phyloP scores from a whole-genome alignment of 2,888 invertebrate species.

The Diogma glabrata region DNA sequence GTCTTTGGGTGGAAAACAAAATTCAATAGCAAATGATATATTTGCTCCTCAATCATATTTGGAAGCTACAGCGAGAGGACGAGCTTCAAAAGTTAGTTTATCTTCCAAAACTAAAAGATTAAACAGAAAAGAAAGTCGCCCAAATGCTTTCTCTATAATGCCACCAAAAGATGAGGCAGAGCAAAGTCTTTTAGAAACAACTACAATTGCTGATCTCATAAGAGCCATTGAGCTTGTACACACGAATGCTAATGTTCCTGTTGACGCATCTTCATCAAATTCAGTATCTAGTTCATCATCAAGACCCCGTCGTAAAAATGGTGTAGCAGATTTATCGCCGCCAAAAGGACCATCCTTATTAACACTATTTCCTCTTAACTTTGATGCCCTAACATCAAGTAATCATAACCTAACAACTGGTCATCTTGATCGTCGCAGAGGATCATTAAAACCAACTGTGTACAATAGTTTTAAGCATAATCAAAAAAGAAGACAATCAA shows the following conservation, averaged over 20 bases:
- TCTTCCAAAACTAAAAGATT: constrained; percentile 18
- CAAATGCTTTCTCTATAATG: constrained; percentile 35
- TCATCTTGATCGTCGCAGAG: constrained; percentile 21
- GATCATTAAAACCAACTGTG: constrained; percentile 22
- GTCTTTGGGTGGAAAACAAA: constrained; percentile 6
- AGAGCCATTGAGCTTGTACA: constrained; percentile 63
- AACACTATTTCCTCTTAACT: constrained; percentile 37
- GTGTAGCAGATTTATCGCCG: constrained; percentile 41
- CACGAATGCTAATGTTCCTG: constrained; percentile 23
- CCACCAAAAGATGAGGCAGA: constrained; percentile 26
- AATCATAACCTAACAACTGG: constrained; percentile 7
- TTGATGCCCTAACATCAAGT: constrained; percentile 11
- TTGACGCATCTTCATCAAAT: constrained; percentile 1
- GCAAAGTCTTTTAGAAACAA: constrained; percentile 56
- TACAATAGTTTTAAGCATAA: constrained; percentile 1
- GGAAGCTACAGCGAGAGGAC: constrained; percentile 12
- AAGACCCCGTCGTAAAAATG: constrained; percentile 40
- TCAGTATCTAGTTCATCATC: constrained; percentile 12
- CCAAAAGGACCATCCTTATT: constrained; percentile 38
- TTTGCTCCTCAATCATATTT: constrained; percentile 13
- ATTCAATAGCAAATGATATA: constrained; percentile 10
- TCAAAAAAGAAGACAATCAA: constrained; percentile 26
- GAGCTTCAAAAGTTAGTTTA: constrained; percentile 13
- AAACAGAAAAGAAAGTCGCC: constrained; percentile 37
- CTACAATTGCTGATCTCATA: constrained; percentile 70